Base-by-base conservation (phyloP, 2,888 invertebrate species). In the Trichogramma dendrolimi region DNA sequence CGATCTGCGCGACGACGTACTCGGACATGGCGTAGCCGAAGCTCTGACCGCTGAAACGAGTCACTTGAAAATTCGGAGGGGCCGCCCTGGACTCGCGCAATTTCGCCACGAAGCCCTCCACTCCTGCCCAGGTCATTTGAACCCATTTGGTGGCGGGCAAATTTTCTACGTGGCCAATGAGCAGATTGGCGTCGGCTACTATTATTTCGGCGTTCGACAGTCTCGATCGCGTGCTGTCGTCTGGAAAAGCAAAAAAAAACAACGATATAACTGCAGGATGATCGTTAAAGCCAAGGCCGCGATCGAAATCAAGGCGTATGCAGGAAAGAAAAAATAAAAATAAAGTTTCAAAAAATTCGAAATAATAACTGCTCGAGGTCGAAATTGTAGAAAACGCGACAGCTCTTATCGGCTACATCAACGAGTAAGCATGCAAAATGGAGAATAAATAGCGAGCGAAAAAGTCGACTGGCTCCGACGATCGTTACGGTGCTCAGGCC, bases 21-120 rank as follows among this genome's bases (percentile, higher is more conserved):
- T 84, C 83, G 0, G 80, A 76, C 80, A 84, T 84, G 38, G 81
- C 73, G 44, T 72, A 66, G 38, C 82, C 83, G 68, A 83, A 82
- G 66, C 75, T 72, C 40, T 74, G 69, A 38, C 81, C 81, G 11
- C 80, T 80, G 67, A 78, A 82, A 60, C 82, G 73, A 8, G 80
- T 80, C 38, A 82, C 69, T 3, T 67, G 67, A 64, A 75, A 77
- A 8, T 8, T 49, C 27, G 27, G 27, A 27, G 27, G 27, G 27
- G 27, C 3, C 27, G 27, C 3, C 27, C 3, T 27, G 27, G 27
- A 27, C 11, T 69, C 51, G 55, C 72, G 65, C 6, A 78, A 65
- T 60, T 71, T 60, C n/a, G 72, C 70, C 6, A 70, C 42, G 8
- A 81, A 65, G 44, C 60, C 62, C 62, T 82, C 81, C 14, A 80